Percentiles rank a stretch among this genome's conserved stretches.
Conservation (phyloP, 2,113 vertebrate species). For the Zootoca vivipara region DNA sequence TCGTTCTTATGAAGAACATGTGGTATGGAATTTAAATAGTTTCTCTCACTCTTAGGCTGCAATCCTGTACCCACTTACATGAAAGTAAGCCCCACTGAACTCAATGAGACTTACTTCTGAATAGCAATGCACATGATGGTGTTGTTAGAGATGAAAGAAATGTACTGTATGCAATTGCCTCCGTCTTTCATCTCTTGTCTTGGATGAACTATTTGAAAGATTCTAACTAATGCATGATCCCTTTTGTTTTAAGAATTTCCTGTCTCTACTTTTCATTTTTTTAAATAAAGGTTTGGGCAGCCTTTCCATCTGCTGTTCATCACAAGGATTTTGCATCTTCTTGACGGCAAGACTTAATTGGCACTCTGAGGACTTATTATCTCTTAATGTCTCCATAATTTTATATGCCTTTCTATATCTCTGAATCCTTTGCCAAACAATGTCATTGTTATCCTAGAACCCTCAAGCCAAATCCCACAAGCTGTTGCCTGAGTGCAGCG, state of each 20-base stretch:
- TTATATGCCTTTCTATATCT: not conserved
- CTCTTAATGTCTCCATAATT: not conserved
- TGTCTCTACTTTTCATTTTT: not conserved
- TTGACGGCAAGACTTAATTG: not conserved
- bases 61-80: too few relatives aligned
- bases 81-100: too few relatives aligned
- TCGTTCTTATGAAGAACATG: not conserved
- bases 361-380: slow-evolving; percentile 1
- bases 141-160: not conserved
- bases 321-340: not conserved
- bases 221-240: too few relatives aligned
- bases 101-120: too few relatives aligned
- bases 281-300: not conserved
- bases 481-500: not conserved
- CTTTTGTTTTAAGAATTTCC: not conserved
- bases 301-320: not conserved
- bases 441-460: not conserved
- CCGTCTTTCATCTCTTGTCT: too few relatives aligned
- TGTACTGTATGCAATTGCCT: too few relatives aligned
- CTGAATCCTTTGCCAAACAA: not conserved
- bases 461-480: not conserved
- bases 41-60: not conserved
- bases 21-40: not conserved
- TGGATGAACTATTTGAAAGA: not conserved
- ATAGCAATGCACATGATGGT: too few relatives aligned